Conservation (phyloP, 2,888 invertebrate species). For the Andrena marginata region DNA sequence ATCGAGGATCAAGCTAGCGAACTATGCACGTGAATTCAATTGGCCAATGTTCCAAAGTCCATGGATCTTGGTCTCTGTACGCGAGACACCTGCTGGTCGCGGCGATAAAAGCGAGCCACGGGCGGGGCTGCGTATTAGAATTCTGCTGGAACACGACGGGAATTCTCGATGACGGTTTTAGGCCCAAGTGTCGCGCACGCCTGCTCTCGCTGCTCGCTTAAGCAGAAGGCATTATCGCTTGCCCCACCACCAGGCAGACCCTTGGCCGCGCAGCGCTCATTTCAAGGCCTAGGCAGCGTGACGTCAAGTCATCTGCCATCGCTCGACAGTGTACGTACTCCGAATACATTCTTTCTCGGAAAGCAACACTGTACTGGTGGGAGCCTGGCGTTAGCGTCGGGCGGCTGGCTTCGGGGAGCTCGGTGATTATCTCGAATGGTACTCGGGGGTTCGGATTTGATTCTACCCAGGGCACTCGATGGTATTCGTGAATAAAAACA, state of each 20-base stretch:
- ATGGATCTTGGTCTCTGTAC: not conserved
- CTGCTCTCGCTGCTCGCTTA: not conserved
- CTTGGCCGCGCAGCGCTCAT: not conserved
- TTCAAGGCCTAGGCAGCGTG: constrained; percentile 48
- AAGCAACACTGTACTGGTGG: not conserved
- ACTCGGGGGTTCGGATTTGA: not conserved
- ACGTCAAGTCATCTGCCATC: constrained; percentile 37
- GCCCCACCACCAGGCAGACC: constrained; percentile 19
- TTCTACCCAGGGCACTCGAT: not conserved
- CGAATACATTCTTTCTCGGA: not conserved
- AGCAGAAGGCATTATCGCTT: constrained; percentile 18
- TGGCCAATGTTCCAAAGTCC: not conserved
- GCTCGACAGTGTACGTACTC: constrained; percentile 8
- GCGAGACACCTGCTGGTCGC: not conserved
- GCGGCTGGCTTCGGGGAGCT: too few species aligned
- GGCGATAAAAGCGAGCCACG: not conserved
- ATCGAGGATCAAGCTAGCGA: not conserved
- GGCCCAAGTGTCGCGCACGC: not conserved
- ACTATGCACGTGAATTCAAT: not conserved
- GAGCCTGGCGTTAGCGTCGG: not conserved
- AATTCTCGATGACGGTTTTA: not conserved
- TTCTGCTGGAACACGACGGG: not conserved
- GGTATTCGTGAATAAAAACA: too few species aligned
- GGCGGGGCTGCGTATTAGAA: not conserved
- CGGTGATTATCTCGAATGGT: too few species aligned